Base-by-base conservation (phyloP, 2,888 invertebrate genomes). In the Exocentrus adspersus region DNA sequence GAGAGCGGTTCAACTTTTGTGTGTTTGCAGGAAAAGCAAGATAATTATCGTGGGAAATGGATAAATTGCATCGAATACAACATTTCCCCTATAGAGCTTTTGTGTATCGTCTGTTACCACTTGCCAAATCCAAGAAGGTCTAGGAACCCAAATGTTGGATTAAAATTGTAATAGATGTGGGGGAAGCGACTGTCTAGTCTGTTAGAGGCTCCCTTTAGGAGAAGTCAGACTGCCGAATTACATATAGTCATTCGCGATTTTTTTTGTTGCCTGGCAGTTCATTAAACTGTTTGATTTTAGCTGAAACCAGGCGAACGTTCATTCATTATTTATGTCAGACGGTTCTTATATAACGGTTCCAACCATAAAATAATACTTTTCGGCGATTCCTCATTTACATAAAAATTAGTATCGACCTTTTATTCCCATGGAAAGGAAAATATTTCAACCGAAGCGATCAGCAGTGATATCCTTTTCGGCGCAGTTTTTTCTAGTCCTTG, bases 191-290 rank as follows among this genome's bases (percentile, higher is more conserved):
- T 70, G 76, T 77, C 76, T 76, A 73, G 75, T 69, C 73, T 53
- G 72, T 70, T 71, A 65, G 77, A 68, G 77, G 77, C 77, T 73
- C 77, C 76, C 74, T 75, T 72, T 72, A 76, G 78, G 77, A 76
- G 75, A 73, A 68, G 74, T 75, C 72, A 70, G 73, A 76, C 72
- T 72, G 74, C 76, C 75, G 75, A 77, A 78, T 75, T 75, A 71
- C 70, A 76, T 74, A 75, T 72, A 73, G 77, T 77, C 76, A 79
- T 80, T 79, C 77, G 79, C 77, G 75, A 77, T 78, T 79, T 80
- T 77, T 78, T 78, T 72, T 74, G 74, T 75, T 71, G 73, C 72
- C 67, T 60, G 72, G 70, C 72, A 71, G 76, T 74, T 74, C 74
- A 74, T 71, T 76, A 75, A 77, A 76, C 75, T 71, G 71, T 75